These are phyloP conservation scores for Patiria miniata DNA, from an alignment of 35 echinoderm and acorn worm species.

Conservation along the genomic window DNA sequence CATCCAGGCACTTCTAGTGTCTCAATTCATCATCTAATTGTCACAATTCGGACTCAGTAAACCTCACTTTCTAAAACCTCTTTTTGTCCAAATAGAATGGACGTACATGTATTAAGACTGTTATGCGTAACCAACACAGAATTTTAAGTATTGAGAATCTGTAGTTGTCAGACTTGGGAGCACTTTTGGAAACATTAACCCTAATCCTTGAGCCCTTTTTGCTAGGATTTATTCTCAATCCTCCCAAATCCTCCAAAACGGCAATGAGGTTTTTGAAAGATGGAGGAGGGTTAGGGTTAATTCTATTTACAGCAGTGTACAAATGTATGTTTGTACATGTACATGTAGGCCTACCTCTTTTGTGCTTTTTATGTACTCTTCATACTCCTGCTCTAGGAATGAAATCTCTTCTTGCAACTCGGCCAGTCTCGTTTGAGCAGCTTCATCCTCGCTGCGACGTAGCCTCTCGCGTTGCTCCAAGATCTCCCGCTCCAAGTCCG, in stretches of 20 bases:
- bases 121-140: no score
- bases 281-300: neutral
- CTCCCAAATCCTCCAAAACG: neutral
- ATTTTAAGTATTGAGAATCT: no score
- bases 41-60: no score
- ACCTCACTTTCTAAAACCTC: no score
- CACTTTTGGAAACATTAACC: no score
- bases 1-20: no score
- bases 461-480: conserved; percentile 45
- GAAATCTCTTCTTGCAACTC: conserved; percentile 67
- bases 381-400: conserved; percentile 60
- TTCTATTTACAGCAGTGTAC: neutral
- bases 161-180: no score
- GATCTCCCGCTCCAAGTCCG: conserved; percentile 33
- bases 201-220: no score
- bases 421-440: conserved; percentile 8
- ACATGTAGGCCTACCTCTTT: neutral
- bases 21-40: no score
- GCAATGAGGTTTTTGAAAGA: neutral
- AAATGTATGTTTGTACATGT: neutral
- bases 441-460: conserved; percentile 23
- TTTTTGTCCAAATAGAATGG: no score
- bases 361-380: conserved; percentile 47
- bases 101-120: no score
- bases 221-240: no score